These are phyloP conservation scores for Temnothorax ravouxi DNA, from an alignment of 2,888 invertebrate genomes.

Conservation along the genomic window DNA sequence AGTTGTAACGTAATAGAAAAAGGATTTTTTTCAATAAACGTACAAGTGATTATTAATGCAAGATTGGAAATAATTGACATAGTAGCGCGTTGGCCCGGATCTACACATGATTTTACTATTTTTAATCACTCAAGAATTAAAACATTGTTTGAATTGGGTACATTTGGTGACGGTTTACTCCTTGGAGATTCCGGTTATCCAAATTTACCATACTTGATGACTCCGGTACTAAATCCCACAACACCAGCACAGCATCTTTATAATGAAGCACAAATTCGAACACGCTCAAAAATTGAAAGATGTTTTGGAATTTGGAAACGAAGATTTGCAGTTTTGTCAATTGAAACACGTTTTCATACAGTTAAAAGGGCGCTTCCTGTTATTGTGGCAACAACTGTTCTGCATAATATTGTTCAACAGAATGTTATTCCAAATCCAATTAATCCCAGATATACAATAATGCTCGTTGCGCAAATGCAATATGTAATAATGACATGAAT, in stretches of 20 bases:
- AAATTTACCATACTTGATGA: background rate
- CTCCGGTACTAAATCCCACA: background rate
- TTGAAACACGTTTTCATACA: background rate
- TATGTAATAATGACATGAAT: background rate
- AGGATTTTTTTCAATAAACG: background rate
- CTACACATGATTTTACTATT: no score
- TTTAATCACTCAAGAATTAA: background rate
- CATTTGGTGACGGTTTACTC: background rate
- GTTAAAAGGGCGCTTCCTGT: background rate
- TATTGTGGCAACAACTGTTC: constrained; percentile 6
- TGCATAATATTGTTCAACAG: background rate
- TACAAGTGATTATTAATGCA: background rate
- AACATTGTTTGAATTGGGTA: background rate
- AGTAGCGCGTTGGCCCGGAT: background rate
- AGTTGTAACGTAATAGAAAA: background rate
- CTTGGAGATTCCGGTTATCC: background rate
- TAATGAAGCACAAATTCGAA: no score
- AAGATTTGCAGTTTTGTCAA: background rate
- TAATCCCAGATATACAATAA: background rate
- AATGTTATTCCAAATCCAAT: background rate
- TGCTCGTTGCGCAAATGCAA: background rate
- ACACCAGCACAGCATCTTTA: background rate
- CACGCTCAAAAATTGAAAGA: background rate
- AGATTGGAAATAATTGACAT: background rate
- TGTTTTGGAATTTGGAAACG: background rate